A percentile compares a stretch with the other conserved stretches of the same genome.
These are phyloP conservation scores for Bathynomus jamesi DNA, from an alignment of 1,140 invertebrate genomes.

Conservation along the genomic window DNA sequence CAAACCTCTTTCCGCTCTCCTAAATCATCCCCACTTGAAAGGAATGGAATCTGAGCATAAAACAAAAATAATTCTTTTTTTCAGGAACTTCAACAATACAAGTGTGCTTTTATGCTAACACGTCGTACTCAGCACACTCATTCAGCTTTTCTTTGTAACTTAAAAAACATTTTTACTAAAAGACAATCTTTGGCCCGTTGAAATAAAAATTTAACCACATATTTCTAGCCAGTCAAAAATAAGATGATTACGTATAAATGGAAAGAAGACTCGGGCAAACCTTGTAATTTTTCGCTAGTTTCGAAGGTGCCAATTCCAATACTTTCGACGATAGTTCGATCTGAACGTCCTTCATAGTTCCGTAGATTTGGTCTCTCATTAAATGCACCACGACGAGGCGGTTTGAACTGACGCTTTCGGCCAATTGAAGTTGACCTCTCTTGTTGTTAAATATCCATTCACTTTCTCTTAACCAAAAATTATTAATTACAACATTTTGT, in stretches of 20 bases:
- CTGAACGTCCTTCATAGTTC: constrained; percentile 68
- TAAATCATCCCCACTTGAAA: constrained; percentile 69
- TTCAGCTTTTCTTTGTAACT: no score
- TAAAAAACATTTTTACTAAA: no score
- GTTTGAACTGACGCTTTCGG: constrained; percentile 60
- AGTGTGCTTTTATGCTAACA: no score
- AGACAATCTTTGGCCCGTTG: no score
- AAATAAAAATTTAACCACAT: no score
- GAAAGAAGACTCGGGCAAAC: no score
- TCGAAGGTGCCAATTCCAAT: constrained; percentile 65
- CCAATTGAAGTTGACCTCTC: constrained; percentile 69
- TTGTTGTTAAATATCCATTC: constrained; percentile 86
- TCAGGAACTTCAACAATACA: no score
- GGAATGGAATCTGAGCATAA: constrained; percentile 63
- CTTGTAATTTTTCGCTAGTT: constrained; percentile 45
- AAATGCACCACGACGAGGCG: constrained; percentile 74
- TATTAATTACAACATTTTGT: constrained; percentile 4
- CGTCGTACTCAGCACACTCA: no score
- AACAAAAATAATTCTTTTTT: no score
- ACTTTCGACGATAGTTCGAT: constrained; percentile 66
- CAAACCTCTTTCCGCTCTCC: constrained; percentile 60
- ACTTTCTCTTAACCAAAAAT: constrained; percentile 54
- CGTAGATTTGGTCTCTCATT: constrained; percentile 66
- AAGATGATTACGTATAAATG: no score
- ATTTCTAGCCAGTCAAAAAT: no score